These are phyloP conservation scores for Tuberolachnus salignus DNA, from an alignment of 2,888 invertebrate genomes.

Conservation along the genomic window DNA sequence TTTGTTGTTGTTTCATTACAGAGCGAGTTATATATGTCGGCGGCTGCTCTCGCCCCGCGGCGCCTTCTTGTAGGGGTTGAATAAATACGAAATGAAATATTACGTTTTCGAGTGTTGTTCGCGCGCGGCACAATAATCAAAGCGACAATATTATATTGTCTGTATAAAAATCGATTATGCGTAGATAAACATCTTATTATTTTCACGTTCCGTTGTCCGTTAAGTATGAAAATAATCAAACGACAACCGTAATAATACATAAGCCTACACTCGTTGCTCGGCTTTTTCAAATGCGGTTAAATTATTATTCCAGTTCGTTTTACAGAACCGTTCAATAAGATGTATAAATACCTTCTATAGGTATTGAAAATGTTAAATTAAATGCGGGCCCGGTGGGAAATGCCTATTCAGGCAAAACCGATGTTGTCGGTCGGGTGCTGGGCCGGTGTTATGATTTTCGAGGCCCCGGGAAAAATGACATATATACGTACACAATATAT, in stretches of 20 bases:
- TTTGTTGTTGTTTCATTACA: constrained; percentile 29
- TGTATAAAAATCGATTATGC: background rate
- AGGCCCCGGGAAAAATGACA: too few species aligned
- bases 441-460: too few species aligned
- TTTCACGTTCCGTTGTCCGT: background rate
- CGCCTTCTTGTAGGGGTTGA: background rate
- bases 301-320: too few species aligned
- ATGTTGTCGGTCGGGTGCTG: too few species aligned
- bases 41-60: background rate
- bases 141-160: background rate
- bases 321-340: too few species aligned
- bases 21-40: background rate
- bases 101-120: background rate
- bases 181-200: background rate
- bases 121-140: background rate
- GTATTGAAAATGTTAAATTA: too few species aligned
- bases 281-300: too few species aligned
- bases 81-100: constrained; percentile 15
- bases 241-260: background rate
- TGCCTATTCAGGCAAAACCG: too few species aligned
- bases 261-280: too few species aligned
- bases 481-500: too few species aligned
- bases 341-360: too few species aligned
- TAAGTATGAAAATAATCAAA: background rate
- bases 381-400: too few species aligned